Evolutionary conservation across 1,140 invertebrate genomes (phyloP).

Genomic region (Holcopasites calliopsidis): DNA sequence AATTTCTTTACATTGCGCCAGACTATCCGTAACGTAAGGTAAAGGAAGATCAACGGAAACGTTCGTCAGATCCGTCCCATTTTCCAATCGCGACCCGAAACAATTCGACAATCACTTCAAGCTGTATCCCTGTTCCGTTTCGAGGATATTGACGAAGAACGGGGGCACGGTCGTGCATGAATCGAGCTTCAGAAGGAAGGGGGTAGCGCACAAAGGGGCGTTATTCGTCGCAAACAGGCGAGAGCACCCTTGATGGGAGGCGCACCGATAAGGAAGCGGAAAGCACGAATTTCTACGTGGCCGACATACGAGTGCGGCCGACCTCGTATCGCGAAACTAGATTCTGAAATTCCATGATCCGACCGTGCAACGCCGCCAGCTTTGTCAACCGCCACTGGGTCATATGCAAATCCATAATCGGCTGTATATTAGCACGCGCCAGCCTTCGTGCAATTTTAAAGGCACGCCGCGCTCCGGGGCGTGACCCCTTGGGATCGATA

Average conservation of each 20-base stretch:
- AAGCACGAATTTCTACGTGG: slow-evolving; percentile 73
- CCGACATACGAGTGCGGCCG: slow-evolving; percentile 58
- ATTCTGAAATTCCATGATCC: slow-evolving; percentile 56
- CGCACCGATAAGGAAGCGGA: slow-evolving; percentile 66
- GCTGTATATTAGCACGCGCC: slow-evolving; percentile 28
- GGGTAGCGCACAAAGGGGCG: not conserved
- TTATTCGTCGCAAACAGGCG: too few species aligned
- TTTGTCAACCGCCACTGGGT: slow-evolving; percentile 54
- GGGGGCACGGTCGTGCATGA: too few species aligned
- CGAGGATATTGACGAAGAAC: too few species aligned
- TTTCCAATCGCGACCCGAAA: not conserved
- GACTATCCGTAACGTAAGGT: slow-evolving; percentile 2
- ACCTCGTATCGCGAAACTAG: slow-evolving; percentile 48
- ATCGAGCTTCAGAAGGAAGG: too few species aligned
- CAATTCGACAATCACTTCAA: slow-evolving; percentile 25
- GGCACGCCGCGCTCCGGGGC: not conserved
- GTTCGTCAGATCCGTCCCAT: not conserved
- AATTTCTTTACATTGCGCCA: not conserved
- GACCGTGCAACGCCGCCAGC: slow-evolving; percentile 53
- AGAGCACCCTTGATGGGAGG: slow-evolving; percentile 28
- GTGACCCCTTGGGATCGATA: not conserved
- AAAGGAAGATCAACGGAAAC: slow-evolving; percentile 1
- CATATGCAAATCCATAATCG: slow-evolving; percentile 61
- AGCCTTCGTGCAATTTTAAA: slow-evolving; percentile 22
- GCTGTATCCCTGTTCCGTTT: slow-evolving; percentile 6